Evolutionary conservation across 2,797 vertebrate genomes (phyloP), one percentile per base, ranked within the genome.

Genomic region (Botia kubotai): DNA sequence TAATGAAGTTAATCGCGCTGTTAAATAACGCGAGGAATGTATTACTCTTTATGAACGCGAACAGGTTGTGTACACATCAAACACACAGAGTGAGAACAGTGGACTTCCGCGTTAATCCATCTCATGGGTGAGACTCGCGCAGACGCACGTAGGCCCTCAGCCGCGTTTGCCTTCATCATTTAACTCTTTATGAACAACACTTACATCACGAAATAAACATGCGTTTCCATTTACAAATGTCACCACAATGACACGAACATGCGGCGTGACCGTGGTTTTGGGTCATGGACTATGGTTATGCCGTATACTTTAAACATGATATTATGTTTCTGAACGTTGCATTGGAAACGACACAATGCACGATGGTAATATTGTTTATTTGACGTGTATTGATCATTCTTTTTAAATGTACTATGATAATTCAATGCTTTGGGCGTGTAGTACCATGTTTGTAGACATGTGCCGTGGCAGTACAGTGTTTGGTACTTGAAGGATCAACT

Each of bases 61-160:
- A 21, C 5, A 0, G 17, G 2, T 29, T 48, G 53, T 43, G 2
- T 29, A 12, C 1, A 33, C 29, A 43, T 1, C 4, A 21, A 2
- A 11, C 17, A 8, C 16, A 77, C 14, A 6, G 11, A 14, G 6
- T 17, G 16, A 69, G 10, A 69, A 29, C 6, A 4, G 46, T 12
- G 63, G 19, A 68, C 65, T 62, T 75, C 63, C 55, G 53, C 60
- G 14, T 81, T 48, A 81, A 73, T 26, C 48, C 26, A 63, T 33
- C 12, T 21, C 7, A 68, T 11, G 33, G 10, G 29, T 21, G 69
- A 80, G 55, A 78, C 75, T 12, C 53, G 29, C n/a, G 65, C 46
- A 17, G 17, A 66, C 14, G 75, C 82, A 77, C 72, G 79, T 74
- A 71, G 63, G 23, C 63, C 68, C 21, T 1, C 10, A 21, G 26